Evolutionary conservation across 2,888 invertebrate species (phyloP), one percentile per base, ranked within the genome.

Genomic region (Drosophila seclusa): DNA sequence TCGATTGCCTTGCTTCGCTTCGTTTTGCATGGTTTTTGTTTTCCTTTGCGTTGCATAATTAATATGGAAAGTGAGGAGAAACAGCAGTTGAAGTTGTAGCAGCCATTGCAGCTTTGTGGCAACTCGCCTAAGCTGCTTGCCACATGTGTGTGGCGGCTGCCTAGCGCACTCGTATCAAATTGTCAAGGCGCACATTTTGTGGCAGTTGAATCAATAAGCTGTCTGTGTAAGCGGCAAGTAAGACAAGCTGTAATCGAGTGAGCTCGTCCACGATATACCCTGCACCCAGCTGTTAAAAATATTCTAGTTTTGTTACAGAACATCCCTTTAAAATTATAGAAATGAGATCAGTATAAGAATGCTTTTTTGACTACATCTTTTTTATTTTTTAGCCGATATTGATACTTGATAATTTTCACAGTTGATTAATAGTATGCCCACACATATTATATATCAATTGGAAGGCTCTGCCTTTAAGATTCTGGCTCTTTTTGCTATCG

Each of bases 21-120:
- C 38, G 42, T 42, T 42, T 59, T 24, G 32, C 24, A 7, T 59
- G 48, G 36, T 58, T 55, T 55, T 69, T 54, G 70, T 59, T 65
- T 64, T 78, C 78, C 67, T 80, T 68, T 76, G 64, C 73, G 73
- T 86, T 86, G 90, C 85, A 86, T 86, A 90, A 86, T 86, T 90
- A 90, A 86, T 87, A 78, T 81, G 87, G 77, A 79, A 80, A 71
- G 83, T 66, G 73, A 78, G 55, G 67, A 73, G 82, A 63, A 62
- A 54, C 53, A 63, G 62, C 38, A 50, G 48, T 61, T 61, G 62
- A 54, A 76, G 57, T 67, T 48, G 50, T 54, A 58, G 52, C 53
- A 49, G 34, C 32, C 29, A n/a, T 31, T n/a, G 38, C 53, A 54
- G 78, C 68, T 65, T 32, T 32, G 53, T 27, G 58, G 58, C 50